Evolutionary conservation across 2,113 vertebrate species (phyloP).

Genomic region (Heterotis niloticus): DNA sequence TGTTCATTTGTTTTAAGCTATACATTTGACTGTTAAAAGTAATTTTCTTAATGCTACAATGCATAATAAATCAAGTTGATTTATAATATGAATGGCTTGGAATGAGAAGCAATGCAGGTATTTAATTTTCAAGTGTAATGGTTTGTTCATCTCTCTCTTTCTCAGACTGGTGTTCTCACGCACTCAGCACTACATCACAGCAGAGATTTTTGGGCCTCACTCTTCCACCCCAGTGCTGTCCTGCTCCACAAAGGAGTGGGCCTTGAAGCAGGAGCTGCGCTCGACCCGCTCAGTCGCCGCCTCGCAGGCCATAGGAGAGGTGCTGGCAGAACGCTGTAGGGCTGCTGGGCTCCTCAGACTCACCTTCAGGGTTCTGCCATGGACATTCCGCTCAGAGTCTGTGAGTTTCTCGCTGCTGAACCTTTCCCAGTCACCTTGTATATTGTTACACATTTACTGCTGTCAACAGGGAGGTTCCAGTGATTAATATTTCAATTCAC

Average conservation of each 20-base stretch:
- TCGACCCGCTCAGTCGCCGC: slow-evolving; percentile 75
- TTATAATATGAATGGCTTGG: no score
- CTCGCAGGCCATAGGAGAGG: slow-evolving; percentile 76
- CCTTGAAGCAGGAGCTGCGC: slow-evolving; percentile 77
- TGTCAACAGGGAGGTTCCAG: neutral
- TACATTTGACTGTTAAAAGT: no score
- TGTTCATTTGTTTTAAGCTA: no score
- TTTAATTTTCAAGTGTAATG: neutral
- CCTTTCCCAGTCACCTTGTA: no score
- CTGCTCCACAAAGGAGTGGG: slow-evolving; percentile 90
- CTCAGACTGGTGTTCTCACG: slow-evolving; percentile 75
- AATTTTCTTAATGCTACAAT: no score
- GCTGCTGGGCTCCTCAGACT: slow-evolving; percentile 86
- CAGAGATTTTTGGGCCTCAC: slow-evolving; percentile 64
- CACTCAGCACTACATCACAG: slow-evolving; percentile 76
- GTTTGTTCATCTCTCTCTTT: neutral
- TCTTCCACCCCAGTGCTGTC: slow-evolving; percentile 68
- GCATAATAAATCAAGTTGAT: no score
- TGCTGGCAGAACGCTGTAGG: slow-evolving; percentile 79
- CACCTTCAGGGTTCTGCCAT: slow-evolving; percentile 75
- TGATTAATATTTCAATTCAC: no score
- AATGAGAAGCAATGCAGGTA: neutral
- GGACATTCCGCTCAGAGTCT: slow-evolving; percentile 71
- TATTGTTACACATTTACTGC: no score
- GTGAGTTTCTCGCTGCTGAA: slow-evolving; percentile 57